Conservation (phyloP, 2,113 vertebrate genomes). For the Lepus americanus region DNA sequence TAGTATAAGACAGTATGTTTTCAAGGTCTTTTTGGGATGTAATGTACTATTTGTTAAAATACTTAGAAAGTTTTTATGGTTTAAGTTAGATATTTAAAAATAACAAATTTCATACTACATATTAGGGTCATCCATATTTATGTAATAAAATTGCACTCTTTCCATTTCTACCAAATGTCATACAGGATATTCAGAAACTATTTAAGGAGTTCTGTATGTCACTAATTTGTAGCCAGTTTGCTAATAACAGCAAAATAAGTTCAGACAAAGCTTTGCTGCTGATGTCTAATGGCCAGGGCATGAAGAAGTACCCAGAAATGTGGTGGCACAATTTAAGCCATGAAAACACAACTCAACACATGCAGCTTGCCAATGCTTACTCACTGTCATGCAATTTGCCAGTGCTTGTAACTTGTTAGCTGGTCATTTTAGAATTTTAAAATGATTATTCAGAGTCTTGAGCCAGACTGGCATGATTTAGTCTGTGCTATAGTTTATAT, state of each 20-base stretch:
- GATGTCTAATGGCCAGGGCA: neutral
- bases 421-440: constrained; percentile 27
- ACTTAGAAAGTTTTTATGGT: constrained; percentile 36
- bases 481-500: neutral
- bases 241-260: constrained; percentile 5
- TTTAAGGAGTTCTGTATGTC: neutral
- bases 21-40: constrained; percentile 25
- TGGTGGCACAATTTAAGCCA: neutral
- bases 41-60: neutral
- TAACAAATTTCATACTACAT: neutral
- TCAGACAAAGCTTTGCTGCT: constrained; percentile 10
- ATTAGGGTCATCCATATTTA: neutral
- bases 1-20: neutral
- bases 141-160: constrained; percentile 15
- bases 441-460: constrained; percentile 21
- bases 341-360: neutral
- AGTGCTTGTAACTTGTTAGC: neutral
- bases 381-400: neutral
- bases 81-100: constrained; percentile 25
- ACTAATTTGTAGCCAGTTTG: constrained; percentile 36
- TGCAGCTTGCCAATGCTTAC: neutral
- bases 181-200: neutral
- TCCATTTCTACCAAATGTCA: neutral
- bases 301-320: constrained; percentile 39
- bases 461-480: neutral